Conservation (phyloP, 2,113 vertebrate genomes). For the Coturnix japonica region DNA sequence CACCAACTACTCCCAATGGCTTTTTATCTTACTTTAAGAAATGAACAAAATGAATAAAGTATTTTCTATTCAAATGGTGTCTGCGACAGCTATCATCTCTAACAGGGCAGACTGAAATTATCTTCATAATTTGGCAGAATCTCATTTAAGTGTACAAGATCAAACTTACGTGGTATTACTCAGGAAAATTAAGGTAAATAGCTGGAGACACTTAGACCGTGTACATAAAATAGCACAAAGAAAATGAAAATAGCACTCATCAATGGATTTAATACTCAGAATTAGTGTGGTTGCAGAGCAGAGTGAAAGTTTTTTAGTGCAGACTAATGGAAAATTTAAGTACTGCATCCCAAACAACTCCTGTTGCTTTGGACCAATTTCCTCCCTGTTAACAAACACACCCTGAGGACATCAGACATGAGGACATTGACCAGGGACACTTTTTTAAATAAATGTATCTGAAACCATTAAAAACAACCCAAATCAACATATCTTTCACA, state of each 20-base stretch:
- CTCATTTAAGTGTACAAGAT: background rate
- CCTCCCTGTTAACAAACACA: background rate
- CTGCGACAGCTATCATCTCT: background rate
- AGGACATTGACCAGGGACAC: background rate
- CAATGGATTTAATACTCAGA: background rate
- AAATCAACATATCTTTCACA: background rate
- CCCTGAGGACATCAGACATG: background rate
- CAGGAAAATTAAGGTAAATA: background rate
- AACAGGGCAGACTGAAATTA: background rate
- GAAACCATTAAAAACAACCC: background rate
- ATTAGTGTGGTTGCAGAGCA: background rate
- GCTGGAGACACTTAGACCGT: background rate
- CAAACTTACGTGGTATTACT: background rate
- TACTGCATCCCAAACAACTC: background rate
- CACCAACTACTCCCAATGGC: background rate
- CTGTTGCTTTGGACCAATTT: background rate
- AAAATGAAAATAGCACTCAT: background rate
- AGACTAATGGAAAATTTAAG: background rate
- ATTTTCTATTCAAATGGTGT: background rate
- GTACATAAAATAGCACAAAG: background rate
- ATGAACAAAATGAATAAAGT: background rate
- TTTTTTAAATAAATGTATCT: background rate
- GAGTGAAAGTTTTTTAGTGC: background rate
- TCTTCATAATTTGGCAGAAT: background rate
- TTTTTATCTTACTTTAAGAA: slow-evolving; percentile 5